Evolutionary conservation across 2,797 vertebrate species (phyloP).

Genomic region (Anguilla obscura): DNA sequence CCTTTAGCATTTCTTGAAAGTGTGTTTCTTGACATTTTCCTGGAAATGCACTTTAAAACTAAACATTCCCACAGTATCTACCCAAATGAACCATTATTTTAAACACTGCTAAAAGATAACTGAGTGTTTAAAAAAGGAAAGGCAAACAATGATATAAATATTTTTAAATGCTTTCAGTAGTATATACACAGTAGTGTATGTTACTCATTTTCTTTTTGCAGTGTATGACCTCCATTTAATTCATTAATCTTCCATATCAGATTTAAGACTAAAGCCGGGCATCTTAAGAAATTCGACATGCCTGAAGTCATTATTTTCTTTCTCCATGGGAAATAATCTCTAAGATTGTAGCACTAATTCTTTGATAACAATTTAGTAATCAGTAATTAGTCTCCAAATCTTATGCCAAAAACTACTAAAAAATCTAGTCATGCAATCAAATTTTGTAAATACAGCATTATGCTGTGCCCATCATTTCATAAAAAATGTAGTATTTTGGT

Average conservation of each 20-base stretch:
- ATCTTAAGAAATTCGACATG: not conserved
- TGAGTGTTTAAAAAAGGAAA: not conserved
- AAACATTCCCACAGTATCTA: not conserved
- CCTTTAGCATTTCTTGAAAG: not conserved
- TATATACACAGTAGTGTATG: not conserved
- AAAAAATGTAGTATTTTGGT: not conserved
- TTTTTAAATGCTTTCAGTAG: not conserved
- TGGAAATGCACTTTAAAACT: not conserved
- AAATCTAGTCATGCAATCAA: not conserved
- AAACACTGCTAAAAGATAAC: not conserved
- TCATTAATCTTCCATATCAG: constrained; percentile 3
- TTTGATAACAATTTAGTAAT: not conserved
- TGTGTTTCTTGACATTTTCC: not conserved
- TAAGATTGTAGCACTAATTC: not conserved
- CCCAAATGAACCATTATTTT: not conserved
- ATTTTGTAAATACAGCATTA: not conserved
- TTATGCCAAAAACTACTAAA: not conserved
- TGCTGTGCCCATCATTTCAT: not conserved
- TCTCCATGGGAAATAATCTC: not conserved
- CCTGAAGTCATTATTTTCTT: not conserved
- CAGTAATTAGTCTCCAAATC: not conserved
- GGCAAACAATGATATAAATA: not conserved
- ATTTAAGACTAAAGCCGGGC: not conserved
- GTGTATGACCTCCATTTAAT: not conserved
- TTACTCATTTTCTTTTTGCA: not conserved